Base-by-base conservation (phyloP, 2,888 invertebrate genomes). In the Morpho achilles region DNA sequence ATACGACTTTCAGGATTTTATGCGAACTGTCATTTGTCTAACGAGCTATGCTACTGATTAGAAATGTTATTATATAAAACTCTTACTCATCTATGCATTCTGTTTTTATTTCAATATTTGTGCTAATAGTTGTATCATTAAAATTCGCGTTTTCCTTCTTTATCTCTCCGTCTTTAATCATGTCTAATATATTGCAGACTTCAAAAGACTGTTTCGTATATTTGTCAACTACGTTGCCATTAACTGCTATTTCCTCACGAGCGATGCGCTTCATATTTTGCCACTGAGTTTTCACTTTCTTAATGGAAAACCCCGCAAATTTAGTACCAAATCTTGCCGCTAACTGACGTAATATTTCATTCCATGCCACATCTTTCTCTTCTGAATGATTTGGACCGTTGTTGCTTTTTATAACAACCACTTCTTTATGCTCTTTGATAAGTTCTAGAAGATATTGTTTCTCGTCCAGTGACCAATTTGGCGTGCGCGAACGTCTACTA, bases 181-280 rank as follows among this genome's bases (percentile, higher is more conserved):
- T 69, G 55, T 88, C 85, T 48, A 89, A 66, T 56, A 90, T 82
- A 60, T 75, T 70, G 60, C 85, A 88, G 42, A 90, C 89, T 66
- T 89, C 87, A 49, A 84, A 61, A 9, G 88, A 82, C 60, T 85
- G 83, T 56, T 69, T 75, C 0, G 84, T 78, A 59, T 79, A 84
- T 59, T 82, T 86, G 7, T 77, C 69, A 1, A 84, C 55, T 6
- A 73, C 70, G 1, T 77, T 67, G 2, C 87, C 87, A 47, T 82
- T 78, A 16, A 75, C 61, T 0, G 82, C 64, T 44, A 88, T 79
- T 67, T 91, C 90, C 64, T 88, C 87, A 3, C 89, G 85, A 7
- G 90, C 89, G 52, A 88, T 84, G 10, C 88, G 79, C 69, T 89
- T 91, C 89, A 91, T 91, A 62, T 90, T 90, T 67, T 90, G 90